Evolutionary conservation across 1,140 invertebrate species (phyloP).

Genomic region (Bicyclus anynana): DNA sequence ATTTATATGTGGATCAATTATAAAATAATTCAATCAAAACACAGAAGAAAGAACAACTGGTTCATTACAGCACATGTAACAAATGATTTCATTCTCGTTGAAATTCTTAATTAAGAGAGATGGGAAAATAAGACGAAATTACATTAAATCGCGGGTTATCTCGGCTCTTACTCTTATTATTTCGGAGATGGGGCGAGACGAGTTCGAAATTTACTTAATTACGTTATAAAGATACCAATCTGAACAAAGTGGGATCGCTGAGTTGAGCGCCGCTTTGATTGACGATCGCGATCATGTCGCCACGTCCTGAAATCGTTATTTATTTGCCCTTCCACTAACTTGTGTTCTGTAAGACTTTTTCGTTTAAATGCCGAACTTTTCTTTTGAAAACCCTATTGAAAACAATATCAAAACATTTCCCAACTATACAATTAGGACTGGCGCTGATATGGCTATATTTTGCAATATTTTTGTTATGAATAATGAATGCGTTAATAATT

Average conservation of each 20-base stretch:
- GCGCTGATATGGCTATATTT: no score
- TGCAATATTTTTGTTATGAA: no score
- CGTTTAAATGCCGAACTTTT: not conserved
- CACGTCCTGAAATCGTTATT: conserved; percentile 8
- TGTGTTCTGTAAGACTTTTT: not conserved
- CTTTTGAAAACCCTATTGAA: no score
- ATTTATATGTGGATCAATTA: no score
- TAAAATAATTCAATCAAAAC: not conserved
- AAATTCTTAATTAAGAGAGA: conserved; percentile 42
- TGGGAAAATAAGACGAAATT: conserved; percentile 49
- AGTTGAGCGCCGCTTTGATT: conserved; percentile 19
- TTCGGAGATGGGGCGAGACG: conserved; percentile 48
- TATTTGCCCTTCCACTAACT: not conserved
- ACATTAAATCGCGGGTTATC: conserved; percentile 49
- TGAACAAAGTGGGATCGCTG: conserved; percentile 38
- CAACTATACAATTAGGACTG: no score
- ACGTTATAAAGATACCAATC: conserved; percentile 60
- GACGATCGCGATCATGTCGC: conserved; percentile 22
- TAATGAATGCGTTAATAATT: no score
- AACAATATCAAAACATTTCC: no score
- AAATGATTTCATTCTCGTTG: conserved; percentile 8
- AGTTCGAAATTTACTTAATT: conserved; percentile 65
- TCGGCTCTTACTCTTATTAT: conserved; percentile 51
- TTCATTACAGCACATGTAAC: conserved; percentile 3
- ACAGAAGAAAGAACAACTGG: not conserved